phyloP scores from a whole-genome alignment of 2,888 invertebrate species.

The Mesorhabditis belari region DNA sequence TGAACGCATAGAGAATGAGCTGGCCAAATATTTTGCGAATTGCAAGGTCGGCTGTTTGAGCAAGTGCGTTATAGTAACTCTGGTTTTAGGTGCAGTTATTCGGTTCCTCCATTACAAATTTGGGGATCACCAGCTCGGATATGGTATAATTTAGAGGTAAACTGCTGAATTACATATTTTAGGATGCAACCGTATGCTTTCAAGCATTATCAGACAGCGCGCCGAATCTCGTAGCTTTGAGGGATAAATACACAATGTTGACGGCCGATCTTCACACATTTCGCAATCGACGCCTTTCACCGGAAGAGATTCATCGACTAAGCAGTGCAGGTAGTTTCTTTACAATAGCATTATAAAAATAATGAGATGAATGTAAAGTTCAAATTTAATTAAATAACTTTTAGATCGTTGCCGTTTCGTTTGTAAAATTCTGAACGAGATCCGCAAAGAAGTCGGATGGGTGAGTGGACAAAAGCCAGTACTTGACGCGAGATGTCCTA shows the following conservation, averaged over 20 bases:
- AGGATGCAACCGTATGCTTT: conserved; percentile 13
- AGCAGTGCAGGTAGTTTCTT: conserved; percentile 5
- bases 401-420: conserved; percentile 16
- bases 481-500: conserved; percentile 16
- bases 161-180: not conserved
- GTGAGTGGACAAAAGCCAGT: conserved; percentile 13
- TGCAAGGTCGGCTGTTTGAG: too few species aligned
- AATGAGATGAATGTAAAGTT: not conserved
- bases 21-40: not conserved
- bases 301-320: conserved; percentile 8
- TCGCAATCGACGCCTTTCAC: conserved; percentile 1
- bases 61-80: too few species aligned
- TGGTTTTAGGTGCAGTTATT: not conserved
- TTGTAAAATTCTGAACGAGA: conserved; percentile 14
- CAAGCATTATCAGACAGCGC: not conserved
- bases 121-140: not conserved
- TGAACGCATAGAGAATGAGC: not conserved
- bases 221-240: not conserved
- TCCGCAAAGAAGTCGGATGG: conserved; percentile 13
- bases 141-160: not conserved
- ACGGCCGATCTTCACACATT: conserved; percentile 5
- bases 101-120: not conserved
- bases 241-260: conserved; percentile 16
- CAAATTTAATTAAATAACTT: not conserved
- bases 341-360: not conserved